A percentile compares a stretch with the other conserved stretches of the same genome.
These are phyloP conservation scores for Aythya fuligula DNA, from an alignment of 2,797 vertebrate genomes.

Conservation along the genomic window DNA sequence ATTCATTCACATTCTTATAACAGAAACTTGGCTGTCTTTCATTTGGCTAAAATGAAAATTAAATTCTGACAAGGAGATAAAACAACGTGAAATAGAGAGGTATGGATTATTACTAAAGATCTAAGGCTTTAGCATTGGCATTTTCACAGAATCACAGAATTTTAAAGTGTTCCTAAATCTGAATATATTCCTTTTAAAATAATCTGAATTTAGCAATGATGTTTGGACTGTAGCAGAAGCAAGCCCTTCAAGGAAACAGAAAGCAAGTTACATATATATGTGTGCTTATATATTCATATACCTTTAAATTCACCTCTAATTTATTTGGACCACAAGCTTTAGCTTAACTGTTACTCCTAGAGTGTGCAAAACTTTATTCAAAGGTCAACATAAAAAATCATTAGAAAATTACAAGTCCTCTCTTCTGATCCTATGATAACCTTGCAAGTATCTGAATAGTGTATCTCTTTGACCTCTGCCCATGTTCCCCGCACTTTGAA, in stretches of 20 bases:
- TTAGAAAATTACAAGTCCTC: not conserved
- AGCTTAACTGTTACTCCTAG: not conserved
- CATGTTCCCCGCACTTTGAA: not conserved
- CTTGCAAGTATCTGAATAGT: not conserved
- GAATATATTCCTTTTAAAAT: not conserved
- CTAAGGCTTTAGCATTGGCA: not conserved
- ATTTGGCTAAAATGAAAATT: not conserved
- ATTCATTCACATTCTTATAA: not conserved
- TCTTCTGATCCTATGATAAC: not conserved
- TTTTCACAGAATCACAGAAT: too few species aligned
- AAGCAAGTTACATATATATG: not conserved
- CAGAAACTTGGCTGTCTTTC: not conserved
- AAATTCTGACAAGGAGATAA: not conserved
- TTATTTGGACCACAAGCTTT: not conserved
- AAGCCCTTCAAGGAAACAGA: not conserved
- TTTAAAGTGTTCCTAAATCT: not conserved
- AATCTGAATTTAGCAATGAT: not conserved
- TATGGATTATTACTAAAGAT: not conserved
- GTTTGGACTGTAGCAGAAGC: not conserved
- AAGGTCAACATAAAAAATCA: not conserved
- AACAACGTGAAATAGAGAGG: not conserved
- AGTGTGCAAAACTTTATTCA: not conserved
- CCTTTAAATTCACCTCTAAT: not conserved
- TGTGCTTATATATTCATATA: not conserved
- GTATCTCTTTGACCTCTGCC: not conserved